Base-by-base conservation (phyloP, 37 sponge, comb jelly and placozoan genomes). In the Theonella swinhoei region DNA sequence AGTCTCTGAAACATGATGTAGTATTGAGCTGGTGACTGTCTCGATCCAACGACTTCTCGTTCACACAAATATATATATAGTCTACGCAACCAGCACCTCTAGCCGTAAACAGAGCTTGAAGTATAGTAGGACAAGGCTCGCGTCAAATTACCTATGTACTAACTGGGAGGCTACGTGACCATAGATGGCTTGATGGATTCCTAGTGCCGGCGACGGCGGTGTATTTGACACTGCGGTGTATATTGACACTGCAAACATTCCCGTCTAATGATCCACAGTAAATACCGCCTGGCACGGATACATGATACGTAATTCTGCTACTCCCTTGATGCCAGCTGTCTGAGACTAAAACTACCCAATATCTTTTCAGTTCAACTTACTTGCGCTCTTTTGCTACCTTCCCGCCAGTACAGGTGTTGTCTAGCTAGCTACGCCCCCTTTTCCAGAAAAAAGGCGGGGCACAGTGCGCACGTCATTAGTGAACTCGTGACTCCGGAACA, bases 351-450 rank as follows among this genome's bases (percentile, higher is more conserved):
- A 47, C 7, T 14, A 47, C 54, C 7, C 14, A 47, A 47, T 14
- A 47, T 47, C 54, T 17, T 47, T 7, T 47, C 14, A 47, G 54
- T 17, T 47, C 54, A 14, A 47, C 54, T 47, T 47, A 47, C 54
- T 47, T 47, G 7, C 7, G 54, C 14, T 7, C 54, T 47, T 14
- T 47, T 7, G 11, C 14, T 47, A 47, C 54, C 14, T 7, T 47
- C 11, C 14, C 54, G 7, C 54, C 14, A 7, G 7, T 47, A 14
- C 14, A 17, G 7, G 7, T 47, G 54, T 14, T 47, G 11, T 47
- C 54, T 14, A 47, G 54, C 54, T 47, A 68, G 69, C 69, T 68
- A 68, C 69, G 69, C 69, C 69, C 69, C 69, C 69, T 68, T 68
- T 68, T 29, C 9, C 33, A 7, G 9, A 2, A 3, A n/a, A n/a